Percentiles rank a stretch among this genome's conserved stretches.
Evolutionary conservation across 2,797 vertebrate genomes (phyloP).

Genomic region (Antennarius maculatus): DNA sequence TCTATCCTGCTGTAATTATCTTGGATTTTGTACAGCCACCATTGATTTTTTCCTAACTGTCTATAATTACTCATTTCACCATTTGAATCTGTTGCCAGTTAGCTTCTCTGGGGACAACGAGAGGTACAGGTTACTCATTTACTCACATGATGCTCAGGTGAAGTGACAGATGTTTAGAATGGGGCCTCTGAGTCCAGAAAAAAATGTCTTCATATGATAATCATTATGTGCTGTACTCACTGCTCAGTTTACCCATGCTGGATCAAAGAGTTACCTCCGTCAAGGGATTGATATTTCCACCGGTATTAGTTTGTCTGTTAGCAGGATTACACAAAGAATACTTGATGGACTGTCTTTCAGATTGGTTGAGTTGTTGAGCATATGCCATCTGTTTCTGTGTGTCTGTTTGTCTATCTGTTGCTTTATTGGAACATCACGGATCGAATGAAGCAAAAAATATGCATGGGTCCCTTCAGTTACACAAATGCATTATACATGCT

Average conservation of each 20-base stretch:
- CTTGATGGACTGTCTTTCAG: too few species aligned
- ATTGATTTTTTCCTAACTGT: slow-evolving; percentile 2
- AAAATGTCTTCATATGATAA: slow-evolving; percentile 25
- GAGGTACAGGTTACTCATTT: slow-evolving; percentile 47
- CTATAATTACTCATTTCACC: slow-evolving; percentile 38
- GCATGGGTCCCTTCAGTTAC: too few species aligned
- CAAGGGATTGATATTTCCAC: too few species aligned
- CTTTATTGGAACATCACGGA: background rate
- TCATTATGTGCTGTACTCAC: slow-evolving; percentile 8
- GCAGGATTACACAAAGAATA: too few species aligned
- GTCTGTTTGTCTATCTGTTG: too few species aligned
- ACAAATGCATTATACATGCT: too few species aligned
- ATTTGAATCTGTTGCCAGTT: slow-evolving; percentile 31
- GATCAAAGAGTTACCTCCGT: background rate
- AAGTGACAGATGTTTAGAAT: slow-evolving; percentile 36
- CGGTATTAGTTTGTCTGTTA: too few species aligned
- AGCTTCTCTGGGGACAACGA: slow-evolving; percentile 23
- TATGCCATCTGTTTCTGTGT: too few species aligned
- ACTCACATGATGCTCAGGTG: slow-evolving; percentile 45
- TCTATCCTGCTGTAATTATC: too few species aligned
- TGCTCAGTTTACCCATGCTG: background rate
- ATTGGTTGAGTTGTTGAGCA: too few species aligned
- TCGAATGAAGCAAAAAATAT: too few species aligned
- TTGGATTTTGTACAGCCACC: background rate
- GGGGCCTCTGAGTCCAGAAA: slow-evolving; percentile 36